Evolutionary conservation across 2,888 invertebrate species (phyloP).

Genomic region (Orthonychiurus folsomi): DNA sequence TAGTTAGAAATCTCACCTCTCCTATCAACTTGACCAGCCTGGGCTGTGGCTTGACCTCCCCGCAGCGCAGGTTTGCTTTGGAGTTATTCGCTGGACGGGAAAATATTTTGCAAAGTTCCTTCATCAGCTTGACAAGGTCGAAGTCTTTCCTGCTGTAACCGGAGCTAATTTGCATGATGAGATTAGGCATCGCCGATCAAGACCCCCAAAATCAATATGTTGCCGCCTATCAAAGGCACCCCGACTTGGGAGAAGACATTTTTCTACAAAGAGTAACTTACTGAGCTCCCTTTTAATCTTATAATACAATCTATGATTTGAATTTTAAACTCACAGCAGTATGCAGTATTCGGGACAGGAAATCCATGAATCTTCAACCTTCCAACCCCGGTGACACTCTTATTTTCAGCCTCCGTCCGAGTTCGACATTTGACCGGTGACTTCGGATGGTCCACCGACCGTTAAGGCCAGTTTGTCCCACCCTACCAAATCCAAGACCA

Average conservation of each 20-base stretch:
- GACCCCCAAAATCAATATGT: constrained; percentile 22
- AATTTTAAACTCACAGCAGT: constrained; percentile 23
- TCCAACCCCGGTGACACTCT: constrained; percentile 29
- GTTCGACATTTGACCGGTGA: constrained; percentile 14
- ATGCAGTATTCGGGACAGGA: constrained; percentile 31
- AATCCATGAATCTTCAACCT: constrained; percentile 27
- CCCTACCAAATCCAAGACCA: not conserved
- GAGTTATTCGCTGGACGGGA: constrained; percentile 26
- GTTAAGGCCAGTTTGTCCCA: not conserved
- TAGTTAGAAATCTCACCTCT: constrained; percentile 46
- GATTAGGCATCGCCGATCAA: constrained; percentile 27
- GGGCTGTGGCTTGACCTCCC: constrained; percentile 62
- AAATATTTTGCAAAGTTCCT: constrained; percentile 30
- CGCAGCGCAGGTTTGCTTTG: constrained; percentile 20
- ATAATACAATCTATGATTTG: not conserved
- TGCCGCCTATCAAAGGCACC: constrained; percentile 33
- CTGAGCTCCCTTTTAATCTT: not conserved
- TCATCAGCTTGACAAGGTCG: constrained; percentile 30
- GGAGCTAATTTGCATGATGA: constrained; percentile 28
- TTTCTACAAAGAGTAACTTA: constrained; percentile 23
- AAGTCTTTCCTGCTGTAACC: constrained; percentile 31
- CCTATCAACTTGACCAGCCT: constrained; percentile 90
- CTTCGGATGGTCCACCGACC: not conserved
- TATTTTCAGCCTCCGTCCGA: constrained; percentile 19
- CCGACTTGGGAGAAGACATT: constrained; percentile 27